Evolutionary conservation across 2,113 vertebrate species (phyloP).

Genomic region (Malurus alboscapulatus): DNA sequence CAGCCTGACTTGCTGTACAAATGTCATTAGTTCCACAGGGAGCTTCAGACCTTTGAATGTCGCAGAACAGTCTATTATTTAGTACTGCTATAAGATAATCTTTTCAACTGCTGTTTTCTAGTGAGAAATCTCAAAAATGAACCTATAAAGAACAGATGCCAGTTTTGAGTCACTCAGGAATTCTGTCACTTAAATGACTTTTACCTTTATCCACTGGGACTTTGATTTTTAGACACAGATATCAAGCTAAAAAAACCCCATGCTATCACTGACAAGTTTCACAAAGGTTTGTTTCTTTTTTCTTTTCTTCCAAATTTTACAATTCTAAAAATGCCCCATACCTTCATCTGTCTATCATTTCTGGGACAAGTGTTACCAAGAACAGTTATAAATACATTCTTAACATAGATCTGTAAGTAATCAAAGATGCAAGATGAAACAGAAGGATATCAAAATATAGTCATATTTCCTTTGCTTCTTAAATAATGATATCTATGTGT

Average conservation of each 20-base stretch:
- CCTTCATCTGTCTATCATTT: neutral
- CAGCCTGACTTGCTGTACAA: slow-evolving; percentile 60
- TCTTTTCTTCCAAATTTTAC: neutral
- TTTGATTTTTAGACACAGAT: slow-evolving; percentile 37
- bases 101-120: slow-evolving; percentile 69
- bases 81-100: slow-evolving; percentile 63
- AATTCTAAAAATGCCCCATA: neutral
- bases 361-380: neutral
- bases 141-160: slow-evolving; percentile 44
- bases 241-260: slow-evolving; percentile 25
- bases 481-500: neutral
- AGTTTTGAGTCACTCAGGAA: slow-evolving; percentile 47
- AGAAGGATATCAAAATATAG: neutral
- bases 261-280: neutral
- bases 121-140: slow-evolving; percentile 61
- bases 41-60: slow-evolving; percentile 59
- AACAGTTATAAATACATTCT: neutral
- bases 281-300: neutral
- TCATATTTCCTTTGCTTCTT: neutral
- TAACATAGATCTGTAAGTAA: neutral
- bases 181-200: slow-evolving; percentile 54
- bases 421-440: neutral
- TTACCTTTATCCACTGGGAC: slow-evolving; percentile 32
- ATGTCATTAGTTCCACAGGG: slow-evolving; percentile 71
- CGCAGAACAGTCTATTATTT: slow-evolving; percentile 66